Base-by-base conservation (phyloP, 2,113 vertebrate species). In the Centropus bengalensis region DNA sequence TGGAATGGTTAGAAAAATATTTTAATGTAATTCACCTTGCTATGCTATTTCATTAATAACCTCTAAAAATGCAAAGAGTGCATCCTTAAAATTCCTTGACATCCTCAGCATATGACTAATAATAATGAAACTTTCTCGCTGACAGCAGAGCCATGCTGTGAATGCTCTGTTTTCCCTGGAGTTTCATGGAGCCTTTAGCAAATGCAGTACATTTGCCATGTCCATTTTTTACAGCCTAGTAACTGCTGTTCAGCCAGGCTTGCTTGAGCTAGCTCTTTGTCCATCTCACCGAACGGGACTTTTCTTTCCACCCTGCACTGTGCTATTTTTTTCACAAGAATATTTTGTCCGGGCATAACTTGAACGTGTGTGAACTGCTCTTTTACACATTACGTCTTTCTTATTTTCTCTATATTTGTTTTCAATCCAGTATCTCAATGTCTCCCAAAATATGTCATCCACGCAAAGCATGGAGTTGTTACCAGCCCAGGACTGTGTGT, bases 1-100 rank as follows among this genome's bases (percentile, higher is more conserved):
- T 98, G 94, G 93, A 98, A 98, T 98, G 97, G 97, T 74, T 97
- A 97, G 96, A 96, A 97, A 97, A 97, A 97, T 97, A 97, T 97
- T 97, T 98, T 97, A 96, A 97, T 97, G 95, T 95, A 96, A 96
- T 97, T 98, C 96, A 97, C 96, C 95, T 98, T 97, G 89, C 86
- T 96, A 93, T 92, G 95, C 60, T 97, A 97, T 97, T 98, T 98
- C 94, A 97, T 97, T 97, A 97, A 96, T 97, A 97, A 98, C 96
- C 93, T 97, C 93, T 93, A 97, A 98, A 97, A 97, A 97, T 98
- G 95, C 91, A 82, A 84, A 96, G 97, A 92, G 90, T 96, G 81
- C 58, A 18, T 94, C 95, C 92, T 95, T 93, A 91, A 95, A 96
- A 96, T 97, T 96, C 96, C 91, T 95, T 92, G 82, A 97, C 88